Evolutionary conservation across 2,797 vertebrate genomes (phyloP).

Genomic region (Capromys pilorides): DNA sequence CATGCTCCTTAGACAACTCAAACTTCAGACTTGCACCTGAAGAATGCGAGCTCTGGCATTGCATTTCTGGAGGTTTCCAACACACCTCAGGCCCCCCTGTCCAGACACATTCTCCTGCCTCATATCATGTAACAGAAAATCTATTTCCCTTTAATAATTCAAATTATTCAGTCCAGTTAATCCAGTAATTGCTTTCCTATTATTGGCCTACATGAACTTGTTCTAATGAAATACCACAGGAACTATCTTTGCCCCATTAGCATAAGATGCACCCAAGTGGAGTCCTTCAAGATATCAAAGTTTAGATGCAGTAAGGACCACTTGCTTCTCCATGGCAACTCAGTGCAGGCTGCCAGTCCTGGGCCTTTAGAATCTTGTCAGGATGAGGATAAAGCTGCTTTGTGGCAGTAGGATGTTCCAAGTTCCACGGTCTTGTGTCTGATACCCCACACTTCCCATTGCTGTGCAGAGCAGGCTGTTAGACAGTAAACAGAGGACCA

Average conservation of each 20-base stretch:
- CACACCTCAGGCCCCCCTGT: fast-evolving
- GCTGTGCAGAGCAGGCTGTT: not conserved
- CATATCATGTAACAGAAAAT: not conserved
- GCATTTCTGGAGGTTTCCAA: not conserved
- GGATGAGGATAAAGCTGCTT: not conserved
- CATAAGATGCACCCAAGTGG: not conserved
- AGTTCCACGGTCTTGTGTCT: not conserved
- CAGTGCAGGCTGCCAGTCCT: not conserved
- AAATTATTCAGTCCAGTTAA: not conserved
- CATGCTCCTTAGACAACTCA: not conserved
- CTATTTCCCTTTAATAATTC: not conserved
- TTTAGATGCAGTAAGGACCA: not conserved
- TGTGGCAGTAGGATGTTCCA: not conserved
- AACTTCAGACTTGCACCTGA: not conserved
- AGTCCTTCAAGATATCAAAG: not conserved
- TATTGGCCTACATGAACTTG: not conserved
- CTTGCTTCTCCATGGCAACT: not conserved
- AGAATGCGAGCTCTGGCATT: not conserved
- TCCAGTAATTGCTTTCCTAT: not conserved
- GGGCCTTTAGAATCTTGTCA: not conserved
- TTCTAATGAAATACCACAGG: not conserved
- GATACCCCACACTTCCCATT: fast-evolving
- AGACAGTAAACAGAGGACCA: not conserved
- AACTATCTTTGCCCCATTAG: not conserved
- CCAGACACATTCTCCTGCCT: not conserved